phyloP scores from a whole-genome alignment of 35 echinoderm and acorn worm genomes.

The Hemicentrotus pulcherrimus region DNA sequence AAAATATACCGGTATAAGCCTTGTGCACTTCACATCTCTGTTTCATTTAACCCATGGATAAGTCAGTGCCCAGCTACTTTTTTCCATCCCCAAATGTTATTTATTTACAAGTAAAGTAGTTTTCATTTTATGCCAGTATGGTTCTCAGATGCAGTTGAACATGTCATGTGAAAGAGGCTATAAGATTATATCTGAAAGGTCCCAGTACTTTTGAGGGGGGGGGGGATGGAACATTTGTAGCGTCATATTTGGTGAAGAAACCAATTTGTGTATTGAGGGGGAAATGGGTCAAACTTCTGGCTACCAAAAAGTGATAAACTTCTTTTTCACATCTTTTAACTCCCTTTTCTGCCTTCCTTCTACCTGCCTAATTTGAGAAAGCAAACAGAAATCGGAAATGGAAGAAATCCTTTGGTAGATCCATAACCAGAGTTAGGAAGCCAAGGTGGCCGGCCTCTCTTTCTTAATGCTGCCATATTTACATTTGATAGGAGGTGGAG shows the following conservation, averaged over 20 bases:
- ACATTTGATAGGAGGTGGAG: neutral
- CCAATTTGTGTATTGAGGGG: neutral
- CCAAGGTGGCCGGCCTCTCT: neutral
- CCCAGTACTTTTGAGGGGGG: neutral
- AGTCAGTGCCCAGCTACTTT: too few species aligned
- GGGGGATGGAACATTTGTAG: neutral
- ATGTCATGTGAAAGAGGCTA: too few species aligned
- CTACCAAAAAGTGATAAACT: neutral
- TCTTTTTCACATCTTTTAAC: neutral
- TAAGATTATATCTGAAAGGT: neutral
- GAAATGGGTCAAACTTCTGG: neutral
- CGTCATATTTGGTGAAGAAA: neutral
- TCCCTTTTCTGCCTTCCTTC: neutral
- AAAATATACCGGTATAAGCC: too few species aligned
- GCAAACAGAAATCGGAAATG: conserved; percentile 6
- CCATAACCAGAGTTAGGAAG: neutral
- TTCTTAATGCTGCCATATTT: neutral
- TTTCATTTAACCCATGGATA: too few species aligned
- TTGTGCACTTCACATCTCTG: too few species aligned
- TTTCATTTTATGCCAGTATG: too few species aligned
- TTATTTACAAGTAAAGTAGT: too few species aligned
- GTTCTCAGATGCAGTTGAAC: too few species aligned
- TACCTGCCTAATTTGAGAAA: conserved; percentile 11
- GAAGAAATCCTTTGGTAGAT: neutral
- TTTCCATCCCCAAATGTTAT: too few species aligned